Conservation (phyloP, 1,140 invertebrate genomes). For the Drosophila parabipectinata region DNA sequence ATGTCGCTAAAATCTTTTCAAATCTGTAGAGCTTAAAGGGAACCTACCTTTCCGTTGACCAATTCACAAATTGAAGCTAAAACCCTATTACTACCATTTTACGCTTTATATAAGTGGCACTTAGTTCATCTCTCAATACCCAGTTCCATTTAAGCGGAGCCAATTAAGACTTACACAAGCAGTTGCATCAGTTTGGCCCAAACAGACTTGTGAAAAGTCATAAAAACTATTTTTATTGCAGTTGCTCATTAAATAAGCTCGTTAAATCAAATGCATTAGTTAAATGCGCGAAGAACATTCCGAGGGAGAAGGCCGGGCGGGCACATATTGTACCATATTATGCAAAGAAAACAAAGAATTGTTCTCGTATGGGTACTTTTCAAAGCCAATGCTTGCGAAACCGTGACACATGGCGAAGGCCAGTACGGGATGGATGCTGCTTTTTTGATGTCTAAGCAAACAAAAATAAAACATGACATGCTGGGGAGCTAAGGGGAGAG, state of each 20-base stretch:
- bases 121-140: constrained; percentile 1
- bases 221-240: constrained; percentile 41
- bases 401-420: constrained; percentile 68
- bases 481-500: too few relatives aligned
- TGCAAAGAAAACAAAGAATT: constrained; percentile 6
- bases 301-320: constrained; percentile 3
- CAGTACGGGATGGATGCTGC: constrained; percentile 23
- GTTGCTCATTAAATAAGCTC: constrained; percentile 45
- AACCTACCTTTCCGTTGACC: not conserved
- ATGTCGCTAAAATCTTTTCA: not conserved
- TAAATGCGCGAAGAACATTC: constrained; percentile 34
- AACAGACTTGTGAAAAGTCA: constrained; percentile 10
- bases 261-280: constrained; percentile 52
- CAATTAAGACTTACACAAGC: constrained; percentile 14
- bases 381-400: constrained; percentile 73
- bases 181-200: constrained; percentile 10
- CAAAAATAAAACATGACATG: constrained; percentile 31
- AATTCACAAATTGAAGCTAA: not conserved
- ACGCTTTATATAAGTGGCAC: constrained; percentile 6
- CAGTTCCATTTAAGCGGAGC: not conserved
- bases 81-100: not conserved
- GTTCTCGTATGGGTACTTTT: constrained; percentile 25
- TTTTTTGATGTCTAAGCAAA: constrained; percentile 7
- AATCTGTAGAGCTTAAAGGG: not conserved
- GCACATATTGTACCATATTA: not conserved